Conservation (phyloP, 2,888 invertebrate genomes). For the Carcina quercana region DNA sequence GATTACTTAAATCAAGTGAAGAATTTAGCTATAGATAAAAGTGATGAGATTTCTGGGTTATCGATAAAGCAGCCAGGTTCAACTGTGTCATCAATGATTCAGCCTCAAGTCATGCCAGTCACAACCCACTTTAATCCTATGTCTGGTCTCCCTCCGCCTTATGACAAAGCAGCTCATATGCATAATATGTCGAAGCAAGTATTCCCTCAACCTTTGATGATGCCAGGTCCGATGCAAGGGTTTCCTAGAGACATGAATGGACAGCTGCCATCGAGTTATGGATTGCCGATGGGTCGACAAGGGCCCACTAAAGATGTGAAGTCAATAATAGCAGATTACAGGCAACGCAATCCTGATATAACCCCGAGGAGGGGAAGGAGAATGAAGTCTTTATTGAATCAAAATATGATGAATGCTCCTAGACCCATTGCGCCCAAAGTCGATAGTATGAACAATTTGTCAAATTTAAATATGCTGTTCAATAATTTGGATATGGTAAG, state of each 20-base stretch:
- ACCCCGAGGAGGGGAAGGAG: conserved; percentile 80
- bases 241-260: conserved; percentile 72
- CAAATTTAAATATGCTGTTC: conserved; percentile 56
- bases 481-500: conserved; percentile 69
- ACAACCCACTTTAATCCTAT: conserved; percentile 56
- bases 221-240: conserved; percentile 53
- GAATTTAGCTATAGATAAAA: conserved; percentile 61
- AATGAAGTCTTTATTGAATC: conserved; percentile 71
- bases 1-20: conserved; percentile 61
- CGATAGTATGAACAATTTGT: conserved; percentile 39
- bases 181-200: conserved; percentile 59
- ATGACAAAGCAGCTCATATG: conserved; percentile 61
- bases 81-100: conserved; percentile 44
- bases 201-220: conserved; percentile 55
- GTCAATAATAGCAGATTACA: conserved; percentile 87
- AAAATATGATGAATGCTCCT: conserved; percentile 58
- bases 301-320: conserved; percentile 88
- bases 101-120: conserved; percentile 43
- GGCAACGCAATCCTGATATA: conserved; percentile 83
- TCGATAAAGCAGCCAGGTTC: conserved; percentile 54
- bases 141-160: conserved; percentile 59
- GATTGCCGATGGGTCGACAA: conserved; percentile 77
- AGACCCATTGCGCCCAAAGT: conserved; percentile 60
- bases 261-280: conserved; percentile 68
- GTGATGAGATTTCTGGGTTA: conserved; percentile 63